Evolutionary conservation across 2,797 vertebrate species (phyloP).

Genomic region (Bradypodion ventrale): DNA sequence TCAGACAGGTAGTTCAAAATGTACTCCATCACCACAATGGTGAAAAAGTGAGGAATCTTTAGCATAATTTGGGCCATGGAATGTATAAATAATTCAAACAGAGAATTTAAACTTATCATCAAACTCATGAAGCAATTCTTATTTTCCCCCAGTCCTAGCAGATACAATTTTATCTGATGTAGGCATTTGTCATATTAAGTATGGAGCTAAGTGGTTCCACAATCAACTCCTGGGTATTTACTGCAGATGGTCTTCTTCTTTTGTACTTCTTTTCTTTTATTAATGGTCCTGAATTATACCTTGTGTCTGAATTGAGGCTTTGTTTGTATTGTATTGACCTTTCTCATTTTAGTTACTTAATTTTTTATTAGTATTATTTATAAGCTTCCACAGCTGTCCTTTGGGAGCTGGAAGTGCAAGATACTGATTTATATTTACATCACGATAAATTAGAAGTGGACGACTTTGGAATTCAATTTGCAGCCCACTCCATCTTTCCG

Average conservation of each 20-base stretch:
- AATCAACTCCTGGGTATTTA: no score
- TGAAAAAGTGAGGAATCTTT: slow-evolving; percentile 8
- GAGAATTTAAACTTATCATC: background rate
- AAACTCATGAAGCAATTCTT: background rate
- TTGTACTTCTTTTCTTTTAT: background rate
- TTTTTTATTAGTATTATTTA: background rate
- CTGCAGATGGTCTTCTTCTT: background rate
- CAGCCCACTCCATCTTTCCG: no score
- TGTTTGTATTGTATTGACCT: background rate
- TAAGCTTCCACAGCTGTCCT: no score
- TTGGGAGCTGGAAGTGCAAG: no score
- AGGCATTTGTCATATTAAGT: background rate
- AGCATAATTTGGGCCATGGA: rapidly evolving
- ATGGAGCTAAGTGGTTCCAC: background rate
- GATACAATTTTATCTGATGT: background rate
- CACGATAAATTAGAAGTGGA: no score
- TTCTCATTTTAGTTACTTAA: background rate
- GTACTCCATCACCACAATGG: background rate
- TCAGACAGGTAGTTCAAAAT: background rate
- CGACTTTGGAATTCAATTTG: no score
- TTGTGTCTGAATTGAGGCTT: background rate
- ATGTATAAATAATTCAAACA: background rate
- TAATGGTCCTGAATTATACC: background rate
- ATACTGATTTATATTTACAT: no score
- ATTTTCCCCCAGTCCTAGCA: background rate